Base-by-base conservation (phyloP, 2,113 vertebrate genomes). In the Camelus bactrianus region DNA sequence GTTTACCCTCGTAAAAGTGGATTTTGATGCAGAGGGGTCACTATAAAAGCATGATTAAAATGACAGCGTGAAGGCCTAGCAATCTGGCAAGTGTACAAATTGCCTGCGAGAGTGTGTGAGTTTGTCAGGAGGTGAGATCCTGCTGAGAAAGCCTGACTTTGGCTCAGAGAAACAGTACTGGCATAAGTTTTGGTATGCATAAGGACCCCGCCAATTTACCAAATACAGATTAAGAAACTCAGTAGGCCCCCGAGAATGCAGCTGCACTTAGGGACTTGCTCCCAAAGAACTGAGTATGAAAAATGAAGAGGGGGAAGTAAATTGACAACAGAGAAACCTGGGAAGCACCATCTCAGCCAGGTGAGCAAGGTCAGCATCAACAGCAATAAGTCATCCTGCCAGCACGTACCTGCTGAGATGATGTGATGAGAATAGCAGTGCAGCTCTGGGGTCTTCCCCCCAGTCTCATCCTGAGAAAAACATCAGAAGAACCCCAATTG, bases 11-110 rank as follows among this genome's bases (percentile, higher is more conserved):
- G 1, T 89, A 89, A 92, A 95, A 77, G 50, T 22, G n/a, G 54
- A n/a, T 76, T 93, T 91, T 24, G 13, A 82, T 24, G 56, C 72
- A 83, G 65, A 85, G 64, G n/a, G 35, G 7, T 82, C 5, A 12
- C 46, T 70, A 28, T 73, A 93, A 95, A 91, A 95, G 46, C 42
- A n/a, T 64, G n/a, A 69, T 77, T 73, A 50, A 93, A 88, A 76
- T 19, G 77, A 81, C 54, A 38, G 50, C 46, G 46, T 64, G 20
- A 79, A 62, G 89, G 42, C 24, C 42, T 70, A 28, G 70, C 64
- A 54, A 38, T 46, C 93, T 60, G 60, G 30, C 26, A n/a, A 86
- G 42, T 77, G 32, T 50, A 60, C 54, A 32, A 92, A 32, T n/a
- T 62, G 15, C 77, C 88, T 90, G 79, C 81, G 88, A 85, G 81